A percentile compares a stretch with the other conserved stretches of the same genome.
Evolutionary conservation across 2,113 vertebrate species (phyloP).

Genomic region (Danio rerio): GRCz12tu NC_133184.1:36626001-36626500

Average conservation of each 20-base stretch:
- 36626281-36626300: conserved; percentile 61
- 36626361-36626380: no score
- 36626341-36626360: background rate
- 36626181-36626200: conserved; percentile 99
- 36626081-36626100: background rate
- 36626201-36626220: conserved; percentile 91
- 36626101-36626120: conserved; percentile 87
- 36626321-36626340: conserved; percentile 34
- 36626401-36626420: no score
- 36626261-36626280: conserved; percentile 91
- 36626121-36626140: conserved; percentile 98
- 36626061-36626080: no score
- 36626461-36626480: conserved; percentile 84
- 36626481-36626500: conserved; percentile 85
- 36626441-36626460: conserved; percentile 90
- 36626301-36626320: conserved; percentile 37
- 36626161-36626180: conserved; percentile 98
- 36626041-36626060: no score
- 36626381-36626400: background rate
- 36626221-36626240: conserved; percentile 98
- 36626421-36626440: conserved; percentile 91
- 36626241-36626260: conserved; percentile 97
- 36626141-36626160: conserved; percentile 98
- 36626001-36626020: no score
- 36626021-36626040: no score